These are phyloP conservation scores for Stercorarius parasiticus DNA, from an alignment of 2,113 vertebrate genomes.

Conservation along the genomic window DNA sequence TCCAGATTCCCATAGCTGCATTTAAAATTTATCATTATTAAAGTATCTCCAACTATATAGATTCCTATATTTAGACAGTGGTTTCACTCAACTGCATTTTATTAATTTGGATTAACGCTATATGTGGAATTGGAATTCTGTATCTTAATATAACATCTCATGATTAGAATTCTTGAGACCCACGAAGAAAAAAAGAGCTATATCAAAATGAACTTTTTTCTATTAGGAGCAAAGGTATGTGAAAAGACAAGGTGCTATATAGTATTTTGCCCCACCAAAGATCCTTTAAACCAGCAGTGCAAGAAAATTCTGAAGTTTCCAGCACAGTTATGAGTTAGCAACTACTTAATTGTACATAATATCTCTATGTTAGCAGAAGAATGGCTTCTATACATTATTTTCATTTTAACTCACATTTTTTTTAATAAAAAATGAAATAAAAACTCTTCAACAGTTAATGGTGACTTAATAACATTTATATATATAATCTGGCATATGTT, in stretches of 20 bases:
- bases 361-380: background rate
- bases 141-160: slow-evolving; percentile 6
- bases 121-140: background rate
- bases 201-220: background rate
- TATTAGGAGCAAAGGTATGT: background rate
- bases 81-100: background rate
- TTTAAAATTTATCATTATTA: background rate
- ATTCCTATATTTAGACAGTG: background rate
- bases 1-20: background rate
- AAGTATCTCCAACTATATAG: background rate
- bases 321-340: background rate
- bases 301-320: background rate
- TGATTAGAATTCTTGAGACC: background rate
- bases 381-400: background rate
- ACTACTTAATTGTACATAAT: background rate
- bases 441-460: background rate
- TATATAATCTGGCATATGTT: background rate
- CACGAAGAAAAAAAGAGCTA: background rate
- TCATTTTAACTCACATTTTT: background rate
- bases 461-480: background rate
- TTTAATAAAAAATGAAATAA: background rate
- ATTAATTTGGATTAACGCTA: slow-evolving; percentile 17
- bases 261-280: background rate
- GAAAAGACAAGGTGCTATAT: background rate
- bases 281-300: background rate